Evolutionary conservation across 2,797 vertebrate species (phyloP), one percentile per base, ranked within the genome.

Genomic region (Hippocampus kuda): DNA sequence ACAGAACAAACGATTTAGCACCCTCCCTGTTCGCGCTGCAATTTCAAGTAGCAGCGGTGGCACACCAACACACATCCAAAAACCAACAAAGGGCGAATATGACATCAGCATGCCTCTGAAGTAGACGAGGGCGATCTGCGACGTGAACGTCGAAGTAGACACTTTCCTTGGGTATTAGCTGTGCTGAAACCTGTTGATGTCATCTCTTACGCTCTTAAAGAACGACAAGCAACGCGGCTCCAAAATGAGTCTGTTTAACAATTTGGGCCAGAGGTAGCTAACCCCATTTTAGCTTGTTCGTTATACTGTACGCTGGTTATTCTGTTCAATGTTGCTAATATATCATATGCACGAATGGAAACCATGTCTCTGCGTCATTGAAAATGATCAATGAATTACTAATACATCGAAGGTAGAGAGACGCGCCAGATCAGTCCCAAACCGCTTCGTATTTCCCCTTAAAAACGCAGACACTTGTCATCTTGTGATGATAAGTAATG

Each of bases 111-210:
- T 22, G 11, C 18, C 4, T 30, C 65, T 63, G 34, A 26, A 9
- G 53, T n/a, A 34, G 18, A 53, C 66, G 11, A 18, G 9, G 7
- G 53, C 30, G 46, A 79, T 68, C 72, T 64, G 74, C 76, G 72
- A 77, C 72, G 3, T 38, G 27, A 30, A 65, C 63, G 16, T 27
- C 42, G 16, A n/a, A 18, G 13, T 46, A 18, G 27, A 54, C 53
- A 15, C 41, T 49, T 13, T 66, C 2, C 20, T 56, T 48, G 48
- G 66, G 75, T 71, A 79, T 80, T 69, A 1, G 24, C 34, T 60
- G 51, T 41, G 67, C 76, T 57, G 62, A 67, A 66, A 87, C 79
- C 84, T 84, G 82, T 86, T 87, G 83, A 79, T 72, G 34, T 1
- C 38, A 11, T 67, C n/a, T 10, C 2, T 53, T 20, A 27, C 18